A percentile compares a stretch with the other conserved stretches of the same genome.
Conservation (phyloP, 2,113 vertebrate species). For the Mohoua ochrocephala region DNA sequence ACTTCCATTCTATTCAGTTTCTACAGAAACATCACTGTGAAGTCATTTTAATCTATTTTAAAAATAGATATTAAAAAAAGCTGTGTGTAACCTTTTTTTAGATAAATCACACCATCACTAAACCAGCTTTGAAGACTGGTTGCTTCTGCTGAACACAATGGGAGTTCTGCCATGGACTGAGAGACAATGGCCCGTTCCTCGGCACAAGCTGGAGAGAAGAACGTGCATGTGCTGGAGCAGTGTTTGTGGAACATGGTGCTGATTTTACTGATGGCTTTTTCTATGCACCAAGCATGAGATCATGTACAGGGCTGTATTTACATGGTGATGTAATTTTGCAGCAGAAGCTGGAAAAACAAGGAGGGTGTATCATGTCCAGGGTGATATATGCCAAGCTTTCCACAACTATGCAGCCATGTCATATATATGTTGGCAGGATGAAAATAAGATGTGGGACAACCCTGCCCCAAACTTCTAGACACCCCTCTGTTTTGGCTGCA, state of each 20-base stretch:
- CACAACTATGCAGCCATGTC: neutral
- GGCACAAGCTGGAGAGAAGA: neutral
- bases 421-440: neutral
- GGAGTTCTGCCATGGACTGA: neutral
- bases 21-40: neutral
- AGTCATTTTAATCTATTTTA: neutral
- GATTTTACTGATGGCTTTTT: constrained; percentile 28
- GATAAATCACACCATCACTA: neutral
- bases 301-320: constrained; percentile 19
- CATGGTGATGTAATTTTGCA: constrained; percentile 52
- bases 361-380: neutral
- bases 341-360: constrained; percentile 54
- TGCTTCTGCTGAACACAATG: neutral
- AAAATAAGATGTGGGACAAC: neutral
- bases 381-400: constrained; percentile 18
- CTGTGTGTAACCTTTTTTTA: neutral
- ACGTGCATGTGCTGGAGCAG: neutral
- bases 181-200: neutral
- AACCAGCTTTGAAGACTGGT: neutral
- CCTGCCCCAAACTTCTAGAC: neutral
- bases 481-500: neutral
- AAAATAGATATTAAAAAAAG: neutral
- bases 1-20: neutral
- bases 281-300: constrained; percentile 30
- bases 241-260: constrained; percentile 13